Conservation (phyloP, 2,888 invertebrate species). For the Netelia fuscicornis region DNA sequence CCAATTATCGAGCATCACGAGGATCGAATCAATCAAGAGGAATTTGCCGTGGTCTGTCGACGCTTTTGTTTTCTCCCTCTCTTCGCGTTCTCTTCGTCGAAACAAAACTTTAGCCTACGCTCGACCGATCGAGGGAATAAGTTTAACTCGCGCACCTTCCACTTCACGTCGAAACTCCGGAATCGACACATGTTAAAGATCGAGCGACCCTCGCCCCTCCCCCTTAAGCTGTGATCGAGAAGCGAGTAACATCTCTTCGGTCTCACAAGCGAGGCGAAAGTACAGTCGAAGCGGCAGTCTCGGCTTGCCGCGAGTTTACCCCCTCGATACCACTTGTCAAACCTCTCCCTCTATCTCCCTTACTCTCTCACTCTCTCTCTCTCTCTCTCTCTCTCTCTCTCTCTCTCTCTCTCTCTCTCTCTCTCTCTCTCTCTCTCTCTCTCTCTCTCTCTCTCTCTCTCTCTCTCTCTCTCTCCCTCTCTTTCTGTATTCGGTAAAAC, state of each 20-base stretch:
- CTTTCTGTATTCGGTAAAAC: constrained; percentile 45
- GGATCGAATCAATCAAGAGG: too few relatives aligned
- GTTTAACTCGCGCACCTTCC: constrained; percentile 6
- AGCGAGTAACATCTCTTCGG: constrained; percentile 8
- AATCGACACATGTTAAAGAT: constrained; percentile 71
- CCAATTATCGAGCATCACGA: too few relatives aligned
- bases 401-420: neutral
- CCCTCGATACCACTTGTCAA: constrained; percentile 73
- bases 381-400: neutral
- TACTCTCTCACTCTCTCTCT: neutral
- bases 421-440: neutral
- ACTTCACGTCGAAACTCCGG: constrained; percentile 21
- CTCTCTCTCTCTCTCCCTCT: neutral
- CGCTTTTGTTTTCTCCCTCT: neutral
- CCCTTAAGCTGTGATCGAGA: constrained; percentile 1
- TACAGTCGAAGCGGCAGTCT: constrained; percentile 55
- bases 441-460: constrained; percentile 4
- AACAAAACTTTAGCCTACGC: constrained; percentile 31
- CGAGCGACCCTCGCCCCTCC: constrained; percentile 37
- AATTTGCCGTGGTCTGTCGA: too few relatives aligned
- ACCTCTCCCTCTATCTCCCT: constrained; percentile 43
- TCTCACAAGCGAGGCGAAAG: constrained; percentile 10
- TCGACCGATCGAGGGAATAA: constrained; percentile 29
- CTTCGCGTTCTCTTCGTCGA: neutral
- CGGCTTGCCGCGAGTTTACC: constrained; percentile 40